Percentiles rank a stretch among this genome's conserved stretches.
Evolutionary conservation across 2,113 vertebrate species (phyloP).

Genomic region (Dasyprocta punctata): DNA sequence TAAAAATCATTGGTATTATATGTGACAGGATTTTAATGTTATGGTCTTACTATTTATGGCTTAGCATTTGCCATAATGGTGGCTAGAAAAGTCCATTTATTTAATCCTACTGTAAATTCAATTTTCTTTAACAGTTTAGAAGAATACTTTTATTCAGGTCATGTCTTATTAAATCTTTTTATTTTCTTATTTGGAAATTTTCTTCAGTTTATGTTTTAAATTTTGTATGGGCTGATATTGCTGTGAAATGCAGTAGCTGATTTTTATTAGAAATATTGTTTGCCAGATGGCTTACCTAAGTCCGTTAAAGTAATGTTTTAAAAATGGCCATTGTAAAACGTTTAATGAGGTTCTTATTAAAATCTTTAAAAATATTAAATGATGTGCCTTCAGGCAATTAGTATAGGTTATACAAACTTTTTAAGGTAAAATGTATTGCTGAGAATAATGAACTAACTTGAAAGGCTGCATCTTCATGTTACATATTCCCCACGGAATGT

Average conservation of each 20-base stretch:
- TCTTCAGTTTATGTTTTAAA: slow-evolving; percentile 69
- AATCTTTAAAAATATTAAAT: slow-evolving; percentile 79
- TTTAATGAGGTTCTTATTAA: slow-evolving; percentile 79
- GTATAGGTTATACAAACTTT: slow-evolving; percentile 54
- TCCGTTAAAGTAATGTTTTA: slow-evolving; percentile 84
- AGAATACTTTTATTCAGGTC: slow-evolving; percentile 74
- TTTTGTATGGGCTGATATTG: slow-evolving; percentile 75
- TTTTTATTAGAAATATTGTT: slow-evolving; percentile 84
- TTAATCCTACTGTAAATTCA: slow-evolving; percentile 69
- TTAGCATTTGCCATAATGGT: slow-evolving; percentile 49
- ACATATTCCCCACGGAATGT: slow-evolving; percentile 13
- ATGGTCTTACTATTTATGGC: slow-evolving; percentile 51
- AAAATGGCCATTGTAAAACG: slow-evolving; percentile 78
- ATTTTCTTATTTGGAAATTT: slow-evolving; percentile 73
- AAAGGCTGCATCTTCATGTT: slow-evolving; percentile 38
- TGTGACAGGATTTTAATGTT: slow-evolving; percentile 53
- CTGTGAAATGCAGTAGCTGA: slow-evolving; percentile 76
- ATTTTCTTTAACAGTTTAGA: slow-evolving; percentile 64
- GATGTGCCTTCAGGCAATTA: slow-evolving; percentile 71
- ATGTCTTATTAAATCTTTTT: slow-evolving; percentile 71
- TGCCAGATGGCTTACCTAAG: slow-evolving; percentile 83
- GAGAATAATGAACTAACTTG: slow-evolving; percentile 56
- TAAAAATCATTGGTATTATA: slow-evolving; percentile 52
- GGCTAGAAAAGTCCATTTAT: slow-evolving; percentile 62
- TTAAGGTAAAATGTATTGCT: slow-evolving; percentile 57